These are phyloP conservation scores for Mesorhabditis sp. DNA, from an alignment of 2,888 invertebrate species.

Conservation along the genomic window DNA sequence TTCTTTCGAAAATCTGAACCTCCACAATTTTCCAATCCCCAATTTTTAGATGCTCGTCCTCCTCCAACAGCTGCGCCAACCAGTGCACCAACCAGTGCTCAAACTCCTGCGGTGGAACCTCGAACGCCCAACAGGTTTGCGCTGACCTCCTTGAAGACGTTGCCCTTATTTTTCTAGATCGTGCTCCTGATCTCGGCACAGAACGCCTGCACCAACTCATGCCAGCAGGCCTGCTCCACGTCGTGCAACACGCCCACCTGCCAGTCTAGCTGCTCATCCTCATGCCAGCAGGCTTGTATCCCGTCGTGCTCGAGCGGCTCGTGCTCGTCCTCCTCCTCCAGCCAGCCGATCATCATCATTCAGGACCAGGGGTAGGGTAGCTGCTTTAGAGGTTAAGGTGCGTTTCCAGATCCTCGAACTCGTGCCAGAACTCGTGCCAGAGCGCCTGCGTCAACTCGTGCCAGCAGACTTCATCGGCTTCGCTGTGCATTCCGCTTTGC, in stretches of 20 bases:
- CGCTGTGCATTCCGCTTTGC: background rate
- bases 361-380: slow-evolving; percentile 8
- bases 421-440: slow-evolving; percentile 39
- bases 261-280: background rate
- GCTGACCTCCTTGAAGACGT: background rate
- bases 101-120: background rate
- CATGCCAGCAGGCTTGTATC: background rate
- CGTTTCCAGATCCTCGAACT: slow-evolving; percentile 14
- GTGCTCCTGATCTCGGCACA: slow-evolving; percentile 8
- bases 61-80: slow-evolving; percentile 26
- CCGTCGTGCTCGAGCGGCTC: slow-evolving; percentile 7
- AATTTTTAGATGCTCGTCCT: slow-evolving; percentile 11
- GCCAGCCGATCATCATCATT: background rate
- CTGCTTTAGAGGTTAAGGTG: slow-evolving; percentile 12
- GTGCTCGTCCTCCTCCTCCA: slow-evolving; percentile 4
- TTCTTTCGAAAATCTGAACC: no score
- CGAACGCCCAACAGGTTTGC: background rate
- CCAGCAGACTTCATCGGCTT: slow-evolving; percentile 23
- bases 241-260: slow-evolving; percentile 18
- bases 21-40: no score
- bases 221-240: slow-evolving; percentile 20
- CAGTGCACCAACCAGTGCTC: slow-evolving; percentile 33
- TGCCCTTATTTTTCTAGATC: background rate
- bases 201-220: slow-evolving; percentile 18
- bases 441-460: slow-evolving; percentile 28